These are phyloP conservation scores for Formica aserva DNA, from an alignment of 2,888 invertebrate species.

Conservation along the genomic window DNA sequence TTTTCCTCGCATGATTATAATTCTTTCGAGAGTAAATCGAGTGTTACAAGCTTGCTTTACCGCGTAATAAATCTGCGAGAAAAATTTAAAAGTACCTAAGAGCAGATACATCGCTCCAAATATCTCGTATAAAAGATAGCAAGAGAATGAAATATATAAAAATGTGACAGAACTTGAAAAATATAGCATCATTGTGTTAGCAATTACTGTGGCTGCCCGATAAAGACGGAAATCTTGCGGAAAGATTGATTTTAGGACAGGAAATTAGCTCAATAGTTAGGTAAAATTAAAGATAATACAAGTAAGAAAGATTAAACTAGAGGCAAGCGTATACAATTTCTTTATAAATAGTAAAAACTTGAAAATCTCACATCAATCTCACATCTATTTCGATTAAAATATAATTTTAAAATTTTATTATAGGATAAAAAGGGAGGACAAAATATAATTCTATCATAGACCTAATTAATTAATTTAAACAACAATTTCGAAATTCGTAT, in stretches of 20 bases:
- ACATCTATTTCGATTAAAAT: neutral
- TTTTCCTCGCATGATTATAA: constrained; percentile 8
- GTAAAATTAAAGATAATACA: constrained; percentile 1
- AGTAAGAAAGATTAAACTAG: neutral
- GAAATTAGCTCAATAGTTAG: constrained; percentile 17
- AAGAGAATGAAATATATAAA: neutral
- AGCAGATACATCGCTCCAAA: neutral
- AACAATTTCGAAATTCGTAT: neutral
- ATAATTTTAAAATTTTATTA: neutral
- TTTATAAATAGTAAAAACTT: neutral
- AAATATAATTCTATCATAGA: neutral
- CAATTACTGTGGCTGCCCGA: constrained; percentile 45
- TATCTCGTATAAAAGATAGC: neutral
- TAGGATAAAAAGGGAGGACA: neutral
- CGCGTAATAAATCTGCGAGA: neutral
- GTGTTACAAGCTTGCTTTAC: neutral
- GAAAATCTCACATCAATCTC: neutral
- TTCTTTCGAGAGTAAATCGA: neutral
- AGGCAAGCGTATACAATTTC: neutral
- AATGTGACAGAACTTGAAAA: neutral
- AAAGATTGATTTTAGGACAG: neutral
- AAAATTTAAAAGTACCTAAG: neutral
- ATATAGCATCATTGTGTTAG: neutral
- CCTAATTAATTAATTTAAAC: neutral
- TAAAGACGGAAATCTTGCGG: neutral